Percentiles rank a stretch among this genome's conserved stretches.
phyloP scores from a whole-genome alignment of 2,797 vertebrate genomes.

The Macropus fuliginosus region DNA sequence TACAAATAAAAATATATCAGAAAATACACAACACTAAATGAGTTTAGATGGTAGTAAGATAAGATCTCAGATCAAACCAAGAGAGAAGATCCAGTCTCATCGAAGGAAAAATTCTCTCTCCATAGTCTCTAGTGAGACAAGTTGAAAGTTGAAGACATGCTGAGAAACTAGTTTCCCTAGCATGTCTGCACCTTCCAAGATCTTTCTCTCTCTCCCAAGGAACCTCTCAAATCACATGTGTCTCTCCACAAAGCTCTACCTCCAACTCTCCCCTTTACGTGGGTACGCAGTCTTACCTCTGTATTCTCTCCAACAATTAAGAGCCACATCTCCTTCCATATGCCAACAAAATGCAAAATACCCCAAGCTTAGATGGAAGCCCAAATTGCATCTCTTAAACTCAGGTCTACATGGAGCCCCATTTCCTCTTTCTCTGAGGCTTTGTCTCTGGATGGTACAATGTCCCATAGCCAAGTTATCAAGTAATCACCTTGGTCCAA shows the following conservation, averaged over 20 bases:
- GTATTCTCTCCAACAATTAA: background rate
- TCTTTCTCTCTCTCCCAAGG: background rate
- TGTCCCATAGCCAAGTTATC: background rate
- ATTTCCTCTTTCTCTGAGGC: background rate
- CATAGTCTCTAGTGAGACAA: background rate
- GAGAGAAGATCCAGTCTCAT: background rate
- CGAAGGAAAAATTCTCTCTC: background rate
- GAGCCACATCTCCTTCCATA: background rate
- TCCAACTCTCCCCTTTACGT: background rate
- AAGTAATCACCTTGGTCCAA: background rate
- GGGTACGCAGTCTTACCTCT: background rate
- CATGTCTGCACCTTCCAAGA: background rate
- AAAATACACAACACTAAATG: background rate
- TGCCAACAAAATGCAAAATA: background rate
- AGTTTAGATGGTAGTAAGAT: background rate
- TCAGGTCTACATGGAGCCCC: background rate
- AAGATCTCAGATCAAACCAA: background rate
- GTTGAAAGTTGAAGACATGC: background rate
- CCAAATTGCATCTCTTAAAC: background rate
- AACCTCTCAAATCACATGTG: background rate
- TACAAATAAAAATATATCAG: background rate
- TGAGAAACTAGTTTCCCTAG: background rate
- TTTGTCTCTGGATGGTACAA: background rate
- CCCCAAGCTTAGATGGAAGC: background rate
- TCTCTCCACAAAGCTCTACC: background rate